Evolutionary conservation across 1,140 invertebrate species (phyloP), one percentile per base, ranked within the genome.

Genomic region (Adoxophyes honmai): DNA sequence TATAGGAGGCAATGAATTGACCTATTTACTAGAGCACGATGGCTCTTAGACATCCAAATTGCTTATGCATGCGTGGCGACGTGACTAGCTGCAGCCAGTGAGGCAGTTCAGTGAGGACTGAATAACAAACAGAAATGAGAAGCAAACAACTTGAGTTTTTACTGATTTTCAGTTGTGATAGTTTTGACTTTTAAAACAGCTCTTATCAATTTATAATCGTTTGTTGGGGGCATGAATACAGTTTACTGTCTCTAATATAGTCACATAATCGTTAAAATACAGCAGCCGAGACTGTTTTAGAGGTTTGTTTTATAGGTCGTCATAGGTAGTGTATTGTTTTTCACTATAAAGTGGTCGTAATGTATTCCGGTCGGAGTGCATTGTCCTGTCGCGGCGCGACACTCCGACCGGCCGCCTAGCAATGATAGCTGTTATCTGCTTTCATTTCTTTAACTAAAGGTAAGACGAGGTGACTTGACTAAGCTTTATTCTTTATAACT

Each of bases 51-150:
- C 68, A 69, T 52, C 62, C 60, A 60, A 73, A 75, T 82, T 75
- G 69, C 70, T 84, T 82, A 84, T 84, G 75, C 81, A 86, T 82
- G 79, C 80, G 66, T 78, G 67, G 67, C 71, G 71, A 75, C 68
- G 70, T 81, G 69, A 78, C 69, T 81, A 59, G 73, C 67, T 75
- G 71, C 73, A 75, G 65, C 68, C 66, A 76, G 64, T 15, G 14
- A 68, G n/a, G n/a, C n/a, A n/a, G n/a, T n/a, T n/a, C n/a, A n/a
- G n/a, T n/a, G n/a, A n/a, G n/a, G n/a, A n/a, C 64, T 78, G 74
- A 76, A 80, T 78, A 70, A 68, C 68, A 65, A 77, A 75, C 60
- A 53, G 54, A 57, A 62, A 64, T 66, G 64, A 69, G 62, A 28
- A 28, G 21, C 21, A 28, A 2, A 28, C 6, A 6, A 28, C 21